These are phyloP conservation scores for Cyphomyrus discorhynchus DNA, from an alignment of 2,113 vertebrate species.

Conservation along the genomic window DNA sequence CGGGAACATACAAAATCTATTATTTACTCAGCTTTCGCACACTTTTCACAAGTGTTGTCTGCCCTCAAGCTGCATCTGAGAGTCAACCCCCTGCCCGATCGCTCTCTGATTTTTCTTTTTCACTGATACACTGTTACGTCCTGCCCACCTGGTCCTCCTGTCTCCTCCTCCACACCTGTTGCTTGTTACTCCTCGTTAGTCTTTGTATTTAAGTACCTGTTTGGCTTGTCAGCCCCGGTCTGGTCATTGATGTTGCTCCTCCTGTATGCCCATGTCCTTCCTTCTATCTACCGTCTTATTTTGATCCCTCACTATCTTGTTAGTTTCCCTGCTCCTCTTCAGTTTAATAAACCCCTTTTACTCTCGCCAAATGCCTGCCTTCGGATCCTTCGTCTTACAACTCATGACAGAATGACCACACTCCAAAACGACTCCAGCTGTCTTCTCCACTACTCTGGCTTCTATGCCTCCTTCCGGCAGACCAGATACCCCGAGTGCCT, in stretches of 20 bases:
- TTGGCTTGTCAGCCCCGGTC: background rate
- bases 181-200: background rate
- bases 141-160: background rate
- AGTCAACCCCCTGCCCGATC: background rate
- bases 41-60: background rate
- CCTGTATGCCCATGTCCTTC: background rate
- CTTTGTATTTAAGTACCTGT: background rate
- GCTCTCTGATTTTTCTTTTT: background rate
- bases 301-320: background rate
- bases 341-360: background rate
- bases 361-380: background rate
- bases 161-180: background rate
- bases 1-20: slow-evolving; percentile 30
- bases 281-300: background rate
- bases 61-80: background rate
- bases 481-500: background rate
- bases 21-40: background rate
- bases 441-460: background rate
- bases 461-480: background rate
- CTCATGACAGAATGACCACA: too few relatives aligned
- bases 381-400: background rate
- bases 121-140: background rate
- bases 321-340: background rate
- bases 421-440: background rate
- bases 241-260: background rate